Percentiles rank a stretch among this genome's conserved stretches.
phyloP scores from a whole-genome alignment of 1,140 invertebrate species.

The Eubasilissa regina region DNA sequence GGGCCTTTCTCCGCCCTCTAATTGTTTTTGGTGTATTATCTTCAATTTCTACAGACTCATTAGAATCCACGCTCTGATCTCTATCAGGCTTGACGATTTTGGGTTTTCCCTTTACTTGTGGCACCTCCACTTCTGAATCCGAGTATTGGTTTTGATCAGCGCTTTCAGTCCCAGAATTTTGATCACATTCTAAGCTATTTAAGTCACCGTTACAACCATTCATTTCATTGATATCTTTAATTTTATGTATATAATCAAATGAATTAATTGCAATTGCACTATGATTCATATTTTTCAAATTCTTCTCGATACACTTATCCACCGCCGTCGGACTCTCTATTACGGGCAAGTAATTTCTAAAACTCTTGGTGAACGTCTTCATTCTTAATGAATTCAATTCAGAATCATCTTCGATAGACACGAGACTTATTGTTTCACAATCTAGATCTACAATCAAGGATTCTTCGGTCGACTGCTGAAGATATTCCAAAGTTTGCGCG shows the following conservation, averaged over 20 bases:
- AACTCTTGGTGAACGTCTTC: slow-evolving; percentile 69
- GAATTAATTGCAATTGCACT: neutral
- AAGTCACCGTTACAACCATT: slow-evolving; percentile 66
- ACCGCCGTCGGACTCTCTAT: slow-evolving; percentile 68
- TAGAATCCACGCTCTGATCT: slow-evolving; percentile 66
- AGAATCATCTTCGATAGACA: slow-evolving; percentile 77
- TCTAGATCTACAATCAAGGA: slow-evolving; percentile 64
- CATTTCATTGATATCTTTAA: slow-evolving; percentile 61
- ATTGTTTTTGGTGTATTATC: slow-evolving; percentile 77
- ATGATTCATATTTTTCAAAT: slow-evolving; percentile 66
- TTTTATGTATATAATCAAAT: slow-evolving; percentile 59
- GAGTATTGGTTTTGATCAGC: slow-evolving; percentile 61
- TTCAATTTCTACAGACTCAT: slow-evolving; percentile 64
- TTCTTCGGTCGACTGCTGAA: slow-evolving; percentile 48
- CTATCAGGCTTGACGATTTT: slow-evolving; percentile 75
- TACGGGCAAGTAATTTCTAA: slow-evolving; percentile 68
- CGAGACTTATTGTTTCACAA: slow-evolving; percentile 78
- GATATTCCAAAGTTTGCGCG: slow-evolving; percentile 39
- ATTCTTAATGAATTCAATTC: slow-evolving; percentile 71
- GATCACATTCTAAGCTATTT: slow-evolving; percentile 70
- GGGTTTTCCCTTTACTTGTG: slow-evolving; percentile 67
- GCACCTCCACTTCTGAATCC: slow-evolving; percentile 66
- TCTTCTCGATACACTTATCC: slow-evolving; percentile 69
- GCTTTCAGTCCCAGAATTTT: slow-evolving; percentile 70
- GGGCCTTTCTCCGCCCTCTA: slow-evolving; percentile 82